These are phyloP conservation scores for Musca vetustissima DNA, from an alignment of 1,140 invertebrate species.

Conservation along the genomic window DNA sequence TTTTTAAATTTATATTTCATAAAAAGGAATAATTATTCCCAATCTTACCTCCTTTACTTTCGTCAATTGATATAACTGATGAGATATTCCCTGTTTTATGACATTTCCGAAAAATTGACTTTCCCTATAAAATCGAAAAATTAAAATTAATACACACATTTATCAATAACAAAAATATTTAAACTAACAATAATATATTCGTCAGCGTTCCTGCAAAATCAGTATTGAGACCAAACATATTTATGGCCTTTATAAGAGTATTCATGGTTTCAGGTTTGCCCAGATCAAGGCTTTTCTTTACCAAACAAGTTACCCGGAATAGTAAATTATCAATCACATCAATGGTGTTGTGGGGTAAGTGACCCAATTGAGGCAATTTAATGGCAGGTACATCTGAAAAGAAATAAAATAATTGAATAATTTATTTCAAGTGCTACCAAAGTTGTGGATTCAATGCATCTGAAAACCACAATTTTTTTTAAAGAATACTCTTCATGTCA, in stretches of 20 bases:
- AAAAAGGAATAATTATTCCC: not conserved
- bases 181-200: conserved; percentile 50
- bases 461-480: no score
- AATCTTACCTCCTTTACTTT: conserved; percentile 44
- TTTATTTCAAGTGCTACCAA: no score
- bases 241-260: conserved; percentile 45
- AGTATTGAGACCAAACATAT: conserved; percentile 48
- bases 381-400: conserved; percentile 40
- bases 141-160: not conserved
- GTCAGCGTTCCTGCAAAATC: conserved; percentile 48
- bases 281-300: conserved; percentile 46
- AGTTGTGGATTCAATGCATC: no score
- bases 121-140: conserved; percentile 36
- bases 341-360: conserved; percentile 40
- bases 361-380: conserved; percentile 35
- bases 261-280: conserved; percentile 50
- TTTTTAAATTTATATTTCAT: not conserved
- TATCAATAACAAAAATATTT: not conserved
- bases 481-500: no score
- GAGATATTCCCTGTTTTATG: conserved; percentile 49
- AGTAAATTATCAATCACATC: conserved; percentile 51
- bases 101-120: conserved; percentile 54
- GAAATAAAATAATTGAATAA: conserved; percentile 9
- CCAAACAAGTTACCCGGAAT: conserved; percentile 47
- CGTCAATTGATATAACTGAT: conserved; percentile 50